Base-by-base conservation (phyloP, 2,888 invertebrate species). In the Electrophaes corylata region DNA sequence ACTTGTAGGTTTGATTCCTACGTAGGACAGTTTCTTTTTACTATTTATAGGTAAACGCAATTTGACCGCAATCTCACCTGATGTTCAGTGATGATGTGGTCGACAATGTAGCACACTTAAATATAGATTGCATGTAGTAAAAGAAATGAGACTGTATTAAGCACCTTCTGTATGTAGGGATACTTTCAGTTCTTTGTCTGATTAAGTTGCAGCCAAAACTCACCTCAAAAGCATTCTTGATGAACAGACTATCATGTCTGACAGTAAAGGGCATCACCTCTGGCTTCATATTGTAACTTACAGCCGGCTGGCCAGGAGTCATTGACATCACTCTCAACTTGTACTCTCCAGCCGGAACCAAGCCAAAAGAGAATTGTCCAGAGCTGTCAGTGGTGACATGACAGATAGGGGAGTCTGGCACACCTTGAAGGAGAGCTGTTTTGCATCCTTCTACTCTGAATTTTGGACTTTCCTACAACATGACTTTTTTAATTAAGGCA, bases 281-380 rank as follows among this genome's bases (percentile, higher is more conserved):
- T 0, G 98, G 98, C 60, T 93, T 94, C 26, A 98, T 95, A 78
- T 97, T 96, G 74, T 96, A 95, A 69, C 94, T 95, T 12, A 97
- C 94, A 35, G 93, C 88, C 10, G 92, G 88, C 62, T 89, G 87
- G 0, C 90, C 91, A 0, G 91, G 91, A 0, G 75, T 93, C 90
- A 78, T 92, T 67, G 73, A 88, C 88, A 79, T 94, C 84, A 85
- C 96, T 33, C 95, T 81, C 14, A 98, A 81, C 45, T 92, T 91
- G 80, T 98, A 99, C 58, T 94, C 93, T 3, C 98, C 98, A 11
- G 96, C 94, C 0, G 97, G 95, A 1, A 99, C 93, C 47, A 95
- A 93, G 1, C 95, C 94, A 72, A 98, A 98, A 3, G 81, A 84
- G 79, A 98, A 98, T 73, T 93, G 92, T 10, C 99, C 98, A 41